Evolutionary conservation across 2,797 vertebrate species (phyloP).

Genomic region (Enoplosus armatus): DNA sequence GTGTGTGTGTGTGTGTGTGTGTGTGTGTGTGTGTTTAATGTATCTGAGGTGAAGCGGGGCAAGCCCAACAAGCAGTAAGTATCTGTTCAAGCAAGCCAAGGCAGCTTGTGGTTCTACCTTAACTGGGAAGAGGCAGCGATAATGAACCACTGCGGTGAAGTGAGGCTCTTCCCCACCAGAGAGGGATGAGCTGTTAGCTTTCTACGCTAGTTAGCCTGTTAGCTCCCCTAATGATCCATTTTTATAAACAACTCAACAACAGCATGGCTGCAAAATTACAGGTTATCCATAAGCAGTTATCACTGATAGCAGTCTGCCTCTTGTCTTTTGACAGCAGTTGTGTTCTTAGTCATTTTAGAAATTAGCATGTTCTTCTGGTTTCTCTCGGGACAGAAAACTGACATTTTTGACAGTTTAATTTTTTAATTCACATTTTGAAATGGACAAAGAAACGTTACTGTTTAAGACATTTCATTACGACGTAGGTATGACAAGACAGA

Average conservation of each 20-base stretch:
- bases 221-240: conserved; percentile 62
- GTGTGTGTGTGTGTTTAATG: conserved; percentile 29
- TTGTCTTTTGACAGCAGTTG: conserved; percentile 2
- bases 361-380: not conserved
- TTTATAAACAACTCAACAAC: conserved; percentile 29
- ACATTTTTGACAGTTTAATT: not conserved
- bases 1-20: not conserved
- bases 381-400: not conserved
- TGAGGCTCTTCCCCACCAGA: conserved; percentile 37
- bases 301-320: not conserved
- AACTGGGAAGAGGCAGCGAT: conserved; percentile 54
- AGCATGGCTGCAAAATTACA: conserved; percentile 20
- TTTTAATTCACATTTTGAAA: not conserved
- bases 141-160: conserved; percentile 65
- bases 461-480: not conserved
- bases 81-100: conserved; percentile 68
- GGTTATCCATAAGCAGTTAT: conserved; percentile 42
- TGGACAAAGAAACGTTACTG: not conserved
- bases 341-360: conserved; percentile 7
- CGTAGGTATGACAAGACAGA: not conserved
- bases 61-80: conserved; percentile 52
- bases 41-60: conserved; percentile 51
- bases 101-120: conserved; percentile 51
- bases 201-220: conserved; percentile 47
- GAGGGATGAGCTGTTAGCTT: conserved; percentile 56